Base-by-base conservation (phyloP, 2,888 invertebrate genomes). In the Ophion ventricosus region DNA sequence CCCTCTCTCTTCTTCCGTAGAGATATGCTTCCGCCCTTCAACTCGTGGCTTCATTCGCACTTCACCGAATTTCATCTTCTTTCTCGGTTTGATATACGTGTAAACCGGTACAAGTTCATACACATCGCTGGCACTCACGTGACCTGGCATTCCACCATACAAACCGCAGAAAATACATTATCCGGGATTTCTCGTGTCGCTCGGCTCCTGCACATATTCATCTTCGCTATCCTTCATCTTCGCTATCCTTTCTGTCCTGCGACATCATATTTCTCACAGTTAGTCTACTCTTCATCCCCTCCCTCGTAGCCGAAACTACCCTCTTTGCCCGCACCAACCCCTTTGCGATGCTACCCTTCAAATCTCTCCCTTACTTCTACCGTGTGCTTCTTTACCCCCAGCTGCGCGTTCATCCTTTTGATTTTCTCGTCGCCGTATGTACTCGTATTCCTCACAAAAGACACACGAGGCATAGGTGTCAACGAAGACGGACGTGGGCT, bases 101-200 rank as follows among this genome's bases (percentile, higher is more conserved):
- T 49, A n/a, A 14, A 43, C 14, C 43, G 43, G 43, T 74, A 74
- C n/a, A 64, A 29, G 54, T n/a, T 56, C 17, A 67, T 67, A 20
- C 29, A 78, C 23, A 54, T 54, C 14, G 14, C 63, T 72, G 59
- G 54, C 66, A 82, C 49, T 75, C 75, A 82, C 35, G 54, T 81
- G 59, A 63, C 74, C 74, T 40, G 64, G 74, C 67, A 83, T 85
- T 74, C 74, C 57, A 57, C 67, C 82, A 77, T 82, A 83, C 84
- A 64, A 85, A 88, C 87, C 80, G 72, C 85, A 69, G 82, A 87
- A 87, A 87, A 85, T 88, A 87, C 85, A 87, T 87, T 87, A 86
- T 87, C 83, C 85, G 80, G 88, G 88, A 89, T 90, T 87, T 87
- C 86, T 87, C 85, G 84, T 87, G 88, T 87, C 88, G 86, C 87